Conservation (phyloP, 1,140 invertebrate genomes). For the Thalassaphorura encarpata region DNA sequence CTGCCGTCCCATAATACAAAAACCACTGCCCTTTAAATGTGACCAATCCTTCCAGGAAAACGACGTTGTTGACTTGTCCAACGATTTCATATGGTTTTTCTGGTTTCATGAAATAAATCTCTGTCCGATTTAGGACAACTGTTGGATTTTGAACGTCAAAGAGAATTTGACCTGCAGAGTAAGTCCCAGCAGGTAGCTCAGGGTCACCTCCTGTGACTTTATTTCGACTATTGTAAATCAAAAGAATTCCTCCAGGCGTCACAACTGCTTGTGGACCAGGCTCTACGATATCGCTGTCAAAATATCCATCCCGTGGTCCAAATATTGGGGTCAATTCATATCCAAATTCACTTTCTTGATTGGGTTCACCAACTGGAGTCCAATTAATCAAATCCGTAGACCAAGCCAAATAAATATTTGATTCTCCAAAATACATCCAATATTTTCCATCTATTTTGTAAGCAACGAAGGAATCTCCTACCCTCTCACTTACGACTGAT, state of each 20-base stretch:
- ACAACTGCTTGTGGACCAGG: conserved; percentile 28
- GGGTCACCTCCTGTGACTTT: conserved; percentile 12
- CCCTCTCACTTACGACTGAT: conserved; percentile 14
- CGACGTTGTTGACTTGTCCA: conserved; percentile 28
- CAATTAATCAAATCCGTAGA: conserved; percentile 22
- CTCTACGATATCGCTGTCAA: conserved; percentile 26
- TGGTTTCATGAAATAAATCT: conserved; percentile 24
- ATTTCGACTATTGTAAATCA: conserved; percentile 29
- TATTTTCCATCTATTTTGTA: conserved; percentile 20
- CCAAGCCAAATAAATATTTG: conserved; percentile 12
- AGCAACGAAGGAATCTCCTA: conserved; percentile 11
- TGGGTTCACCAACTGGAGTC: conserved; percentile 10
- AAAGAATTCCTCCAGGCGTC: conserved; percentile 17
- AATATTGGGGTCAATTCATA: conserved; percentile 7
- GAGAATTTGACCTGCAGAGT: conserved; percentile 23
- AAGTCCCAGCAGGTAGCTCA: conserved; percentile 21
- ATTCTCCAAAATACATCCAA: conserved; percentile 30
- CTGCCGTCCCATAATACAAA: conserved; percentile 29
- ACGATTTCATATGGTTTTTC: conserved; percentile 24
- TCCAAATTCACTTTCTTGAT: not conserved
- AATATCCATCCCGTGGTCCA: conserved; percentile 16
- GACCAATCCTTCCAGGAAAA: conserved; percentile 27
- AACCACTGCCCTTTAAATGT: conserved; percentile 14
- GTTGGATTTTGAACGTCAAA: conserved; percentile 1
- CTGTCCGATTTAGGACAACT: not conserved